Conservation (phyloP, 2,888 invertebrate species). For the Branchinecta sandiegonensis region DNA sequence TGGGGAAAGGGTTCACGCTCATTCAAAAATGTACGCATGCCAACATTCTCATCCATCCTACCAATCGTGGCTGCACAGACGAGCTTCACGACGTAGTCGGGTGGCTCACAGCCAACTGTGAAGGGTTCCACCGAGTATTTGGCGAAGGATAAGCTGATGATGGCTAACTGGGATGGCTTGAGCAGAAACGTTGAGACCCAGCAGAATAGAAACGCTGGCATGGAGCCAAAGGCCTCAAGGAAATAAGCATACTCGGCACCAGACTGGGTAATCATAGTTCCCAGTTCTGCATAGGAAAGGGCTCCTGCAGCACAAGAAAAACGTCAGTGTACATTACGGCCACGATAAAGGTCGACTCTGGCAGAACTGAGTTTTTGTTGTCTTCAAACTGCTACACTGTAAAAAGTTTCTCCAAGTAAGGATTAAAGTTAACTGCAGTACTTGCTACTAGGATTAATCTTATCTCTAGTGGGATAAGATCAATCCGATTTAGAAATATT, state of each 20-base stretch:
- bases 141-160: conserved; percentile 81
- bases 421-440: no score
- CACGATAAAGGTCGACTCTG: no score
- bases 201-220: conserved; percentile 80
- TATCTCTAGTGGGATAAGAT: no score
- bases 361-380: no score
- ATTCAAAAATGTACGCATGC: no score
- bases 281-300: conserved; percentile 81
- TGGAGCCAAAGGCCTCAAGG: conserved; percentile 84
- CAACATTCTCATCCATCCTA: conserved; percentile 32
- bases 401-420: no score
- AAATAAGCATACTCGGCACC: conserved; percentile 92
- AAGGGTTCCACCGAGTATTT: conserved; percentile 86
- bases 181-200: conserved; percentile 85
- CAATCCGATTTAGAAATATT: no score
- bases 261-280: conserved; percentile 87
- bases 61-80: conserved; percentile 74
- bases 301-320: conserved; percentile 48
- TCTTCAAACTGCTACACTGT: no score
- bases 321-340: background rate
- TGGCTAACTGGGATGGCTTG: conserved; percentile 86
- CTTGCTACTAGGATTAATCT: no score
- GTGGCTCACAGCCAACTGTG: conserved; percentile 69
- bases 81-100: conserved; percentile 65
- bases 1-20: no score